These are phyloP conservation scores for Sebastes iracundus DNA, from an alignment of 2,797 vertebrate species.

Conservation along the genomic window DNA sequence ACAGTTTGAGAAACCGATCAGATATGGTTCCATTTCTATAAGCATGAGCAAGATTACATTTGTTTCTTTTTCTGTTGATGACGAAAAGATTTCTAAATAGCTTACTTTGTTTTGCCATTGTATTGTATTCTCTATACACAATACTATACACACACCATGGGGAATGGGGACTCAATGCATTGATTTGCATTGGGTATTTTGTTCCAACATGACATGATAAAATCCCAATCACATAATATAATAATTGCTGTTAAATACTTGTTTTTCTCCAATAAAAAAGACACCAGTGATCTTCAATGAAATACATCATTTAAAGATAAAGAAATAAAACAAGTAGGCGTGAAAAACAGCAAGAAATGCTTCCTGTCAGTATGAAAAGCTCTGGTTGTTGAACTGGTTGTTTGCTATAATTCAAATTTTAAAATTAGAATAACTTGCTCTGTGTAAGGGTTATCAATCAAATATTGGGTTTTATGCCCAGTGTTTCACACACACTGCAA, in stretches of 20 bases:
- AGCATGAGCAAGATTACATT: neutral
- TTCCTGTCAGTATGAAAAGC: too few species aligned
- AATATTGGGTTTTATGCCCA: neutral
- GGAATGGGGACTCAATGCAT: neutral
- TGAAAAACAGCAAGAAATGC: neutral
- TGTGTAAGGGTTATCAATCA: neutral
- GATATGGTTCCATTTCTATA: conserved; percentile 3
- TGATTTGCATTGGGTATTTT: neutral
- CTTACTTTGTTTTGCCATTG: neutral
- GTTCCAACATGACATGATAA: neutral
- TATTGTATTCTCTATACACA: neutral
- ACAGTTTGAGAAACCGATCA: conserved; percentile 9
- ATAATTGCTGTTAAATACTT: neutral
- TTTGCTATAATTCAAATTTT: neutral
- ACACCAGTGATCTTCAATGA: neutral
- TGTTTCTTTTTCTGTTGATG: neutral
- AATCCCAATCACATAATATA: neutral
- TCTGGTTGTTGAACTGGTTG: too few species aligned
- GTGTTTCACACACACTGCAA: neutral
- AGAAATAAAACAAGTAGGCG: neutral
- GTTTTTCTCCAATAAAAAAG: neutral
- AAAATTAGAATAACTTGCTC: neutral
- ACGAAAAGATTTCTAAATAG: neutral
- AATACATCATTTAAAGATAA: neutral
- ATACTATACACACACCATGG: neutral